phyloP scores from a whole-genome alignment of 2,113 vertebrate species.

The Sturnira hondurensis region DNA sequence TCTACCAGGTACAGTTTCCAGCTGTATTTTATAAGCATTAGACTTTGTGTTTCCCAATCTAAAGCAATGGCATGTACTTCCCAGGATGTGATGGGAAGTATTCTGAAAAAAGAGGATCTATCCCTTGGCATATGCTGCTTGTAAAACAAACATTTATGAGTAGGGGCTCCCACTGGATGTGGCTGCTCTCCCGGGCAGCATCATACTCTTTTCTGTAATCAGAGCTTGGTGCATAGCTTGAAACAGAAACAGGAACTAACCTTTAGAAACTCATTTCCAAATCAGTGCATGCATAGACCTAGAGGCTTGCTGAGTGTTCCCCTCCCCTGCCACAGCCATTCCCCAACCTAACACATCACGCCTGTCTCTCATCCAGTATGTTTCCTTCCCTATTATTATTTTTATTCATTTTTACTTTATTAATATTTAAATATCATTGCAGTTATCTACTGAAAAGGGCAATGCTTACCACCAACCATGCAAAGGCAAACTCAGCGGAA shows the following conservation, averaged over 20 bases:
- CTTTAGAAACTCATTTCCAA: slow-evolving; percentile 20
- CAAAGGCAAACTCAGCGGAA: slow-evolving; percentile 45
- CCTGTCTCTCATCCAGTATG: not conserved
- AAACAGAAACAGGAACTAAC: slow-evolving; percentile 37
- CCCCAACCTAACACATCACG: not conserved
- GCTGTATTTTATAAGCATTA: not conserved
- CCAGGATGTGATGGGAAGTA: not conserved
- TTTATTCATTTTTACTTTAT: slow-evolving; percentile 54
- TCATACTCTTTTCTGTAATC: not conserved
- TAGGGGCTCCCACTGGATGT: not conserved
- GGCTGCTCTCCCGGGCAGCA: not conserved
- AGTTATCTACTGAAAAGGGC: slow-evolving; percentile 57
- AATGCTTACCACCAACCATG: slow-evolving; percentile 80
- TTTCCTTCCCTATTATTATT: slow-evolving; percentile 20
- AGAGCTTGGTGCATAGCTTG: not conserved
- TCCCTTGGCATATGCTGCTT: not conserved
- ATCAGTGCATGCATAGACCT: not conserved
- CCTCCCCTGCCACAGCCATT: not conserved
- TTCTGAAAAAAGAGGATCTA: not conserved
- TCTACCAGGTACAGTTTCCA: not conserved
- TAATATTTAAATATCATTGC: slow-evolving; percentile 62
- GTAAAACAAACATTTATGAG: not conserved
- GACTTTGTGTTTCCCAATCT: not conserved
- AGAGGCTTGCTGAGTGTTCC: not conserved
- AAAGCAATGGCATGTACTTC: not conserved